Evolutionary conservation across 2,888 invertebrate species (phyloP), one percentile per base, ranked within the genome.

Genomic region (Zygogramma bicolorata): DNA sequence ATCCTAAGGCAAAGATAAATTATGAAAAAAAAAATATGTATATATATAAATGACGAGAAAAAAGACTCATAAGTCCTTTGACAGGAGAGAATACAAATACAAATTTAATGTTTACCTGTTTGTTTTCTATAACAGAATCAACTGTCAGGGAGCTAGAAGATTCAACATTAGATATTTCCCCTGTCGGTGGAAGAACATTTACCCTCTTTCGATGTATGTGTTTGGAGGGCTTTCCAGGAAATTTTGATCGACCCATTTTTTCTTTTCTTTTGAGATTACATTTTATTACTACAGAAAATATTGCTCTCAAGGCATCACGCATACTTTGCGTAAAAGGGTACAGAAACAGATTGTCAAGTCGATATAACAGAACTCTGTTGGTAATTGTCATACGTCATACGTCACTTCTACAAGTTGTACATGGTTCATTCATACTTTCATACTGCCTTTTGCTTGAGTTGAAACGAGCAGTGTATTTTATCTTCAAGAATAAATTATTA

Each of bases 141-240:
- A 84, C 84, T 85, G 85, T 85, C 84, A 85, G 81, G 77, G 82
- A 78, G 78, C 78, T 81, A 77, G 76, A 81, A 77, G 81, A 81
- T 79, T 81, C 83, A 81, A 82, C 81, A 79, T 81, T 82, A 72
- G 81, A 78, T 80, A 83, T 80, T 80, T 85, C 84, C 75, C 83
- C 81, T 77, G 83, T 82, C 76, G 86, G 82, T 84, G 92, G 92
- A 87, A 94, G 89, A 86, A 95, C 94, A 89, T 93, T 94, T 85
- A 95, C 91, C 88, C 95, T 92, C 88, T 94, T 94, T 90, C 94
- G 93, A 89, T 94, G 94, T 87, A 94, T 93, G 89, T 94, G 93
- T 90, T 94, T 95, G 83, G 94, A 92, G 87, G 95, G 95, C 90
- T 94, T 95, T 86, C 95, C 95, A 86, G 95, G 95, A 91, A 95